Base-by-base conservation (phyloP, 2,888 invertebrate genomes). In the Gisinianus flammeolus region DNA sequence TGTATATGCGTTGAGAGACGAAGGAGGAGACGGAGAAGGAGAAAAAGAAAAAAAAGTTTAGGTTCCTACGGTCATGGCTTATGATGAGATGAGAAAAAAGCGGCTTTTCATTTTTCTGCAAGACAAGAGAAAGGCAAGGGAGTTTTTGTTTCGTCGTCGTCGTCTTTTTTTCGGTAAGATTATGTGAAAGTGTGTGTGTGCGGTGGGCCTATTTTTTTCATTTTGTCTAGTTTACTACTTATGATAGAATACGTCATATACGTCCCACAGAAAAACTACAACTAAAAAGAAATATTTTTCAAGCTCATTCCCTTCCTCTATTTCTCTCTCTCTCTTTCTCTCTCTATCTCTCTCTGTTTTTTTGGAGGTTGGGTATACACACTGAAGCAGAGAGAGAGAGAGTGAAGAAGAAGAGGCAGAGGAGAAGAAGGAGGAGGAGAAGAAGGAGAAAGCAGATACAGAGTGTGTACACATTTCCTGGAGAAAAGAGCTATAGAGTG, bases 401-500 rank as follows among this genome's bases (percentile, higher is more conserved):
- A 58, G 58, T n/a, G 16, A 58, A 12, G 44, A 12, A 4, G 35
- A 35, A 35, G 35, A 35, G 5, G 58, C 22, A 44, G 52, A 30
- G n/a, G 31, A 67, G 22, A 8, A 67, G 67, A 26, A 31, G 31
- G 19, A 66, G 19, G 33, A 33, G n/a, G 19, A 33, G n/a, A 67
- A 67, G 31, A 67, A 33, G n/a, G n/a, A 72, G 72, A 72, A 72
- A 62, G 33, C 19, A 54, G 52, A n/a, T n/a, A n/a, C 22, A 58
- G 58, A 31, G 62, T 62, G 62, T 62, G 62, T 64, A 73, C 62
- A 73, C 76, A 69, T 76, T 76, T 76, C 58, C 67, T 58, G 54
- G 69, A 76, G 76, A 76, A 66, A 76, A 76, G 58, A 75, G 66
- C 75, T 68, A 75, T 75, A 67, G 73, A 62, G 73, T 62, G 33